phyloP scores from a whole-genome alignment of 2,888 invertebrate species.

The Nineta flava region DNA sequence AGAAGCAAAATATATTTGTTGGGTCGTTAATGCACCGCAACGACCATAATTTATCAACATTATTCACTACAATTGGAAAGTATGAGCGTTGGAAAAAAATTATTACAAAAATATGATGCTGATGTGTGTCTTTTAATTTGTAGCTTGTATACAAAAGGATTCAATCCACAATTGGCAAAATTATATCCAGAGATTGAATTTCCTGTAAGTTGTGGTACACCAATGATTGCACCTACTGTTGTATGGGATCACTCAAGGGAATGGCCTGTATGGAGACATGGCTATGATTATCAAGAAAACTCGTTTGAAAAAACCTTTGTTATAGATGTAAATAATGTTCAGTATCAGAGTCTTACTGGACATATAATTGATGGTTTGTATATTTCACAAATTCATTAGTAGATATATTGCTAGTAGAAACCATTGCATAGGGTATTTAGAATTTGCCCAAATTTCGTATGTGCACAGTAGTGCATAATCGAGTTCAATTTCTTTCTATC shows the following conservation, averaged over 20 bases:
- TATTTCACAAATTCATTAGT: not conserved
- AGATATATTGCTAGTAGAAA: too few species aligned
- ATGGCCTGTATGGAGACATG: constrained; percentile 55
- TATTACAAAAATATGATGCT: not conserved
- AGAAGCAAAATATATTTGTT: constrained; percentile 45
- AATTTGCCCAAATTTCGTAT: too few species aligned
- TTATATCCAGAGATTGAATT: constrained; percentile 60
- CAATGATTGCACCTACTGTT: constrained; percentile 66
- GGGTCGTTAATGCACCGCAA: constrained; percentile 59
- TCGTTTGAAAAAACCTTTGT: constrained; percentile 47
- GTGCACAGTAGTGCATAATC: too few species aligned
- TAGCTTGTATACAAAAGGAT: constrained; percentile 62
- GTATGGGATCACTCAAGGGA: constrained; percentile 75
- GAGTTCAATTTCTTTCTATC: too few species aligned
- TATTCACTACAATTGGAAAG: constrained; percentile 50
- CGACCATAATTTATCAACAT: constrained; percentile 42
- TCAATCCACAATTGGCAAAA: constrained; percentile 55
- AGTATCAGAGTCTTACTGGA: constrained; percentile 55
- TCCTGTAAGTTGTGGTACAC: constrained; percentile 77
- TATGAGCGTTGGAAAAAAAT: constrained; percentile 19
- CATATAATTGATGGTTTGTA: constrained; percentile 70
- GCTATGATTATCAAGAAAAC: constrained; percentile 46
- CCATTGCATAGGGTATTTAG: too few species aligned
- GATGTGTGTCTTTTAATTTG: constrained; percentile 18
- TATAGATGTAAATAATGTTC: constrained; percentile 44